Evolutionary conservation across 1,140 invertebrate species (phyloP).

Genomic region (Neodiprion virginianus): DNA sequence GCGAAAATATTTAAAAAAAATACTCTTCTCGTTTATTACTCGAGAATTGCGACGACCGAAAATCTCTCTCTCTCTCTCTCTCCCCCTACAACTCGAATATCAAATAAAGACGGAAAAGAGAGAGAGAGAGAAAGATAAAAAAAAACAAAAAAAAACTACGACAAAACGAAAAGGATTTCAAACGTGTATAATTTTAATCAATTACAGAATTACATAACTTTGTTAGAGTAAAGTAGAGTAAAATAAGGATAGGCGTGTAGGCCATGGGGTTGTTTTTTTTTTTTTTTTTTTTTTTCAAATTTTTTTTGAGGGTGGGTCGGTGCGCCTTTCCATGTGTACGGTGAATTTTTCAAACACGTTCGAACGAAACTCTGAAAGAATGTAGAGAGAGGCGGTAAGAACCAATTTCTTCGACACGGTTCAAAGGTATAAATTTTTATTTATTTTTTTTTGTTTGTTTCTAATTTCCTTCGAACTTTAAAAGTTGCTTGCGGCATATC

Average conservation of each 20-base stretch:
- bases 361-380: not conserved
- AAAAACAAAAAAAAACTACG: not conserved
- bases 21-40: no score
- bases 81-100: no score
- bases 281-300: not conserved
- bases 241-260: slow-evolving; percentile 41
- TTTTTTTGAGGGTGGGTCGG: slow-evolving; percentile 43
- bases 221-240: not conserved
- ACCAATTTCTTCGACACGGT: no score
- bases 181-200: not conserved
- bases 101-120: no score
- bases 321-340: slow-evolving; percentile 39
- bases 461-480: slow-evolving; percentile 32
- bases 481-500: no score
- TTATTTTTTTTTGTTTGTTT: slow-evolving; percentile 31
- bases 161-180: not conserved
- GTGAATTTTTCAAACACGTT: no score
- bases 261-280: slow-evolving; percentile 47
- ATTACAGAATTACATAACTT: no score
- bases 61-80: no score
- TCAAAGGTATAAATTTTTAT: slow-evolving; percentile 11
- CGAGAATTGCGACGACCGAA: no score
- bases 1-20: no score
- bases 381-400: not conserved
- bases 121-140: no score